A percentile compares a stretch with the other conserved stretches of the same genome.
These are phyloP conservation scores for Ailurus styani DNA, from an alignment of 2,113 vertebrate species.

Conservation along the genomic window DNA sequence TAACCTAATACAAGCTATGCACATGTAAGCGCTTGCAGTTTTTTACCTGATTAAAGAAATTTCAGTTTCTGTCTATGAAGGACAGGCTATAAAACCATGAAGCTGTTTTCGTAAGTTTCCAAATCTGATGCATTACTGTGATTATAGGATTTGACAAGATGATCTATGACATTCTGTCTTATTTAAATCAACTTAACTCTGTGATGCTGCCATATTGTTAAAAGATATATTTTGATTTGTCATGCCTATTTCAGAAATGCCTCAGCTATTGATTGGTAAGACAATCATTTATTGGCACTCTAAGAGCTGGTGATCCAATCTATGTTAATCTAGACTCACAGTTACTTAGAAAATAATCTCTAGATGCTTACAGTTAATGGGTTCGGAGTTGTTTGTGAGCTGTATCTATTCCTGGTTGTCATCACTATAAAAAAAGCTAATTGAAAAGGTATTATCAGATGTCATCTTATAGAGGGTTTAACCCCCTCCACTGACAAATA, in stretches of 20 bases:
- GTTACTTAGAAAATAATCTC: background rate
- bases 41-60: background rate
- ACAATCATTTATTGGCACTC: background rate
- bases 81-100: background rate
- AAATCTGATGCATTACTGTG: background rate
- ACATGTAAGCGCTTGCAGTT: background rate
- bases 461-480: background rate
- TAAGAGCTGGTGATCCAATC: background rate
- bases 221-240: background rate
- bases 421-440: background rate
- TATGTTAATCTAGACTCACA: background rate
- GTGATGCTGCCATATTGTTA: background rate
- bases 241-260: background rate
- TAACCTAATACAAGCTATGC: background rate
- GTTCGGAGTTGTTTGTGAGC: background rate
- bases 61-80: background rate
- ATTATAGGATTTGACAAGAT: slow-evolving; percentile 13
- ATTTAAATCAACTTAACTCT: slow-evolving; percentile 22
- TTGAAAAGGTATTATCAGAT: background rate
- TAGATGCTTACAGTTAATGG: background rate
- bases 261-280: background rate
- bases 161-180: slow-evolving; percentile 3
- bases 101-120: background rate
- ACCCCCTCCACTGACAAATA: background rate
- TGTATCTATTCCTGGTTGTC: background rate